These are phyloP conservation scores for Indicator maculatus DNA, from an alignment of 2,113 vertebrate genomes.

Conservation along the genomic window DNA sequence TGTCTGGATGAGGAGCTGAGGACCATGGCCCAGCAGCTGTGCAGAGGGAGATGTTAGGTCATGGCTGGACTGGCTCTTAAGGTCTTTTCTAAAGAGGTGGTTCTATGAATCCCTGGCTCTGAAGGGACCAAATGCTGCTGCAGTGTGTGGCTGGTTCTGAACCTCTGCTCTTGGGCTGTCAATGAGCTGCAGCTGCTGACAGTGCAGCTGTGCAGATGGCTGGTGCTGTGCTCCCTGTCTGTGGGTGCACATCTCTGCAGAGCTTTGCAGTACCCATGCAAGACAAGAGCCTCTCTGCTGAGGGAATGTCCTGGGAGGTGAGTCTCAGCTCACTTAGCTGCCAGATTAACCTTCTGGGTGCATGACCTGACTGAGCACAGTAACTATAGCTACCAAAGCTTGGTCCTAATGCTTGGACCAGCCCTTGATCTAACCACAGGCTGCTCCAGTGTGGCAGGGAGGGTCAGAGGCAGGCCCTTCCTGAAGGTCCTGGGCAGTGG, in stretches of 20 bases:
- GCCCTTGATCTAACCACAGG: neutral
- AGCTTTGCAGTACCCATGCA: neutral
- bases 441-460: neutral
- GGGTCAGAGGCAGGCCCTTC: accelerated
- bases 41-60: no score
- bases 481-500: neutral
- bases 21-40: no score
- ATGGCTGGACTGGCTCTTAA: no score
- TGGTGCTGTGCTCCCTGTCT: neutral
- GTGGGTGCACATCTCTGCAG: accelerated
- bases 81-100: no score
- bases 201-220: neutral
- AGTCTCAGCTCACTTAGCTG: neutral
- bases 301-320: neutral
- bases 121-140: neutral
- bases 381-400: neutral
- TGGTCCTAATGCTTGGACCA: neutral
- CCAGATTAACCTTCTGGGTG: neutral
- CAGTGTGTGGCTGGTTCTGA: neutral
- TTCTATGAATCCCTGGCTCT: neutral
- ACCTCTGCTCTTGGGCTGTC: neutral
- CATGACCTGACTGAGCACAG: neutral
- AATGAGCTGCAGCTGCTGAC: neutral
- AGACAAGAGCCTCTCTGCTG: neutral
- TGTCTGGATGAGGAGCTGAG: no score